Evolutionary conservation across 2,888 invertebrate species (phyloP).

Genomic region (Trilocha varians): DNA sequence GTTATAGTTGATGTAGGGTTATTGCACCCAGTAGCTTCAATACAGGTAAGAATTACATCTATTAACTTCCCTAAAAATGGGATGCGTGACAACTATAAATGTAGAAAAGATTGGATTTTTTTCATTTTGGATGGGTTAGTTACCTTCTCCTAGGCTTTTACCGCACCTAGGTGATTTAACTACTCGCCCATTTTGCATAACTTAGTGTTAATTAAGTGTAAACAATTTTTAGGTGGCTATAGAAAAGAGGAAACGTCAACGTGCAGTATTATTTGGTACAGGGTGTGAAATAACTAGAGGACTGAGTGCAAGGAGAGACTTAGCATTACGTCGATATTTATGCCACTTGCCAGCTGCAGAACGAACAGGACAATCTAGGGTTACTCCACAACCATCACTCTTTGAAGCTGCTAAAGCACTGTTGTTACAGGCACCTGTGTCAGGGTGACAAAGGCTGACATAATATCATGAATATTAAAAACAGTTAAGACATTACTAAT

Average conservation of each 20-base stretch:
- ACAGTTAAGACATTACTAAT: too few species aligned
- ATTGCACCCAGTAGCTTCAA: slow-evolving; percentile 70
- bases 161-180: too few species aligned
- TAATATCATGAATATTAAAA: neutral
- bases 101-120: too few species aligned
- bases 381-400: slow-evolving; percentile 58
- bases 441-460: slow-evolving; percentile 39
- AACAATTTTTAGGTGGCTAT: slow-evolving; percentile 71
- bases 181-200: neutral
- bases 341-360: slow-evolving; percentile 79
- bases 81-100: too few species aligned
- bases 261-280: slow-evolving; percentile 78
- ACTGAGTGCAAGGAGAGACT: slow-evolving; percentile 84
- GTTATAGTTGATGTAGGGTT: slow-evolving; percentile 36
- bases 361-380: slow-evolving; percentile 62
- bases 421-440: slow-evolving; percentile 58
- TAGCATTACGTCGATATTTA: slow-evolving; percentile 80
- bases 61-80: too few species aligned
- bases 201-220: neutral
- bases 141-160: too few species aligned
- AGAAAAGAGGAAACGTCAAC: slow-evolving; percentile 72
- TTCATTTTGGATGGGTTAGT: too few species aligned
- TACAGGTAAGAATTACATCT: slow-evolving; percentile 61
- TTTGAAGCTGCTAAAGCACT: slow-evolving; percentile 71
- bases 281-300: slow-evolving; percentile 85